A percentile compares a stretch with the other conserved stretches of the same genome.
phyloP scores from a whole-genome alignment of 1,140 invertebrate species.

The Coelopa frigida region DNA sequence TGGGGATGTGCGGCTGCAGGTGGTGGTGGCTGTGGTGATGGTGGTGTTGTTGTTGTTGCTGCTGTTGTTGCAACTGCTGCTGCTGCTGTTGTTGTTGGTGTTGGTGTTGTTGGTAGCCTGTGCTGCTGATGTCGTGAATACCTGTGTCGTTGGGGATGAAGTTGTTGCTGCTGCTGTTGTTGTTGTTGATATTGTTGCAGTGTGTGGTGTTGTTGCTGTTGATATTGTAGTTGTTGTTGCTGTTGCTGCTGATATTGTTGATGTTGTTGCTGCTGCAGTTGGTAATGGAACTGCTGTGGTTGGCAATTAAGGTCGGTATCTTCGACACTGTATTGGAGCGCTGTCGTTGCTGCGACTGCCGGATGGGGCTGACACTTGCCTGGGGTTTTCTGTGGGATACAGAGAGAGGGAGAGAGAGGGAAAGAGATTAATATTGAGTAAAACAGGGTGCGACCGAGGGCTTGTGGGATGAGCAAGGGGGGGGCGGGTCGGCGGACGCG shows the following conservation, averaged over 20 bases:
- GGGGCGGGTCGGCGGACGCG: no score
- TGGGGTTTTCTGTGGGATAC: slow-evolving; percentile 42
- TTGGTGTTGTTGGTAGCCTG: slow-evolving; percentile 11
- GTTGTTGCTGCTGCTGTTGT: slow-evolving; percentile 11
- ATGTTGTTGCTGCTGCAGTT: slow-evolving; percentile 4
- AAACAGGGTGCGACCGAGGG: not conserved
- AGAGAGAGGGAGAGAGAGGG: not conserved
- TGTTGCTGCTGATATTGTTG: slow-evolving; percentile 17
- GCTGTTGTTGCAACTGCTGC: slow-evolving; percentile 15
- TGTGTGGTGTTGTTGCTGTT: not conserved
- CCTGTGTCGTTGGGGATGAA: slow-evolving; percentile 14
- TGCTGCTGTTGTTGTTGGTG: slow-evolving; percentile 10
- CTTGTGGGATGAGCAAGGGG: no score
- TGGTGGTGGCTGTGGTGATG: slow-evolving; percentile 46
- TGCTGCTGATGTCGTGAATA: slow-evolving; percentile 15
- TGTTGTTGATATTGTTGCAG: slow-evolving; percentile 3
- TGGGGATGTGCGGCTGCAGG: slow-evolving; percentile 49
- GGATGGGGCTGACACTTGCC: slow-evolving; percentile 45
- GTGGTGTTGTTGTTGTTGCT: slow-evolving; percentile 28
- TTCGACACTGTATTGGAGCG: slow-evolving; percentile 44
- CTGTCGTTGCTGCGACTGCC: slow-evolving; percentile 29
- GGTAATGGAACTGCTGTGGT: slow-evolving; percentile 23
- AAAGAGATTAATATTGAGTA: not conserved
- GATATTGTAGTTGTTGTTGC: slow-evolving; percentile 22
- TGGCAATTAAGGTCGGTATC: slow-evolving; percentile 39